phyloP scores from a whole-genome alignment of 2,888 invertebrate species.

The Cyclophora punctaria region DNA sequence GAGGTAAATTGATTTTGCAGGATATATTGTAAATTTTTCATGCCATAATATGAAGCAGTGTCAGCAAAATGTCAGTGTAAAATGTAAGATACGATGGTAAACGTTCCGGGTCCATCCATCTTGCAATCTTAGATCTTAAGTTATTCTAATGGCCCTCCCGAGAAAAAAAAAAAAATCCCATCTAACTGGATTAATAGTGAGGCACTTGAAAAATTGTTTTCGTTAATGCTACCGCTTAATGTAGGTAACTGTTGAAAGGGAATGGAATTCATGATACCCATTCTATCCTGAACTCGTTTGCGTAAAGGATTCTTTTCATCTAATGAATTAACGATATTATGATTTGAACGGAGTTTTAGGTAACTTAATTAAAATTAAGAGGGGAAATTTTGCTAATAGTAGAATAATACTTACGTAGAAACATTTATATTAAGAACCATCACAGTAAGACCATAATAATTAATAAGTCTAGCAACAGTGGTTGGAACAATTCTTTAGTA shows the following conservation, averaged over 20 bases:
- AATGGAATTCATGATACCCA: not conserved
- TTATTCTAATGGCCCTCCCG: constrained; percentile 17
- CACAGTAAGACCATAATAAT: no score
- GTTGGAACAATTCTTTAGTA: no score
- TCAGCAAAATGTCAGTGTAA: constrained; percentile 34
- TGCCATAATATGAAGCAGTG: constrained; percentile 27
- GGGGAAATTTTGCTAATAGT: no score
- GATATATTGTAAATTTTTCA: constrained; percentile 60
- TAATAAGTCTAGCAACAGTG: no score
- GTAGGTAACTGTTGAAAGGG: constrained; percentile 4
- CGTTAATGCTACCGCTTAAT: constrained; percentile 8
- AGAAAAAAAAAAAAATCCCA: constrained; percentile 15
- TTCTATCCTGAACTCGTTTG: not conserved
- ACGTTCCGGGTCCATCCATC: constrained; percentile 24
- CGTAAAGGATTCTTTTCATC: no score
- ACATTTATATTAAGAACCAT: no score
- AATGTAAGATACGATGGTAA: constrained; percentile 23
- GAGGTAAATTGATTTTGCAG: constrained; percentile 59
- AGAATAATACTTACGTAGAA: no score
- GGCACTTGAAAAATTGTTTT: constrained; percentile 15
- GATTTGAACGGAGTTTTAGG: not conserved
- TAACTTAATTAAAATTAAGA: no score
- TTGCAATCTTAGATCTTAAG: constrained; percentile 20
- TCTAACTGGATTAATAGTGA: constrained; percentile 14
- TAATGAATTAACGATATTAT: not conserved